phyloP scores from a whole-genome alignment of 1,140 invertebrate genomes.

The Cydia amplana region DNA sequence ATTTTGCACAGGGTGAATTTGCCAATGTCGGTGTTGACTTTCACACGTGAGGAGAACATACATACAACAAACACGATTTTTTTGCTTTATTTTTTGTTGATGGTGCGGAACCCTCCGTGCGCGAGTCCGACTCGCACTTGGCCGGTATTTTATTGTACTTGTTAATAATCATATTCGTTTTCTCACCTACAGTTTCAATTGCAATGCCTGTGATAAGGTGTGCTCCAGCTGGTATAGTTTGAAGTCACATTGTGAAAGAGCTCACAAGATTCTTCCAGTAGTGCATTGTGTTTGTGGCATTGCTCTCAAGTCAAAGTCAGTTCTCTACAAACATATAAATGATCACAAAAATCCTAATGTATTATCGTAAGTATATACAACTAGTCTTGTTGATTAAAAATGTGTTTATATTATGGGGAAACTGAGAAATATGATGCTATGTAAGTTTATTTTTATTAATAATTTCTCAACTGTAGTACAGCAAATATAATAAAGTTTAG shows the following conservation, averaged over 20 bases:
- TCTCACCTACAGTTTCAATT: slow-evolving; percentile 65
- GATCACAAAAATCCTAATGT: slow-evolving; percentile 74
- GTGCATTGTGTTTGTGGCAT: slow-evolving; percentile 73
- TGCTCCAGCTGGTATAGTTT: slow-evolving; percentile 72
- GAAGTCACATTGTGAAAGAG: slow-evolving; percentile 60
- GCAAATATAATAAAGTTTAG: no score
- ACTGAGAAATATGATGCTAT: no score
- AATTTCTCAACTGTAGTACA: no score
- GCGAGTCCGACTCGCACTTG: not conserved
- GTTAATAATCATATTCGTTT: not conserved
- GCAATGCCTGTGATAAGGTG: slow-evolving; percentile 64
- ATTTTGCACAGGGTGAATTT: no score
- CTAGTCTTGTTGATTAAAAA: not conserved
- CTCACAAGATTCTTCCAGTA: slow-evolving; percentile 62
- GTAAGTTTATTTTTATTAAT: no score
- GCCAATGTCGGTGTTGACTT: no score
- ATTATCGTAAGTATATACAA: slow-evolving; percentile 59
- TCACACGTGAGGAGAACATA: no score
- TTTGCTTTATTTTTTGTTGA: no score
- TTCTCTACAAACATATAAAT: slow-evolving; percentile 75
- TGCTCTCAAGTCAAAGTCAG: slow-evolving; percentile 72
- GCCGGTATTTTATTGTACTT: not conserved
- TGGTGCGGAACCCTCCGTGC: no score
- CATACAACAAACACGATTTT: no score
- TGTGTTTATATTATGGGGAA: not conserved